These are phyloP conservation scores for Gryllus bimaculatus DNA, from an alignment of 1,140 invertebrate genomes.

Conservation along the genomic window DNA sequence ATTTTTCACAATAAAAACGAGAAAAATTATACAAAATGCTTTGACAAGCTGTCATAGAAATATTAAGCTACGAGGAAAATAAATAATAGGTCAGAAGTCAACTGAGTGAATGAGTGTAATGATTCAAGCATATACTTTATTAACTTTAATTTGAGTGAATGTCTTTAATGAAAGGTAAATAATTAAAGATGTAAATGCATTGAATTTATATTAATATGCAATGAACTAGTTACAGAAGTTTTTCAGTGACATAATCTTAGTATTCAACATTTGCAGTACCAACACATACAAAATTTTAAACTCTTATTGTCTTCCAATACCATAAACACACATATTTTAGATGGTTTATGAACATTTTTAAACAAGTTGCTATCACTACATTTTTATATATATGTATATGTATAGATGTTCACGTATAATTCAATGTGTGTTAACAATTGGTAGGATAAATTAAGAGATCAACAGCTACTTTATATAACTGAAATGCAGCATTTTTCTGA, in stretches of 20 bases:
- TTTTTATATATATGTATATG: constrained; percentile 8
- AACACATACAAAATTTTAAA: constrained; percentile 11
- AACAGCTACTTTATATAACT: neutral
- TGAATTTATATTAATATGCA: neutral
- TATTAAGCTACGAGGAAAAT: no score
- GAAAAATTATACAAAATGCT: no score
- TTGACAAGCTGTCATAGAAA: no score
- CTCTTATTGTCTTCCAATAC: constrained; percentile 17
- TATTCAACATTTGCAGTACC: neutral
- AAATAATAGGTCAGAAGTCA: no score
- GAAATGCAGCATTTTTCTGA: neutral
- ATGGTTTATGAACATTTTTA: constrained; percentile 7
- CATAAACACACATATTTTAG: constrained; percentile 12
- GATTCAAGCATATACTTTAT: neutral
- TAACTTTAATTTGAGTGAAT: neutral
- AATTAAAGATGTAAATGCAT: neutral
- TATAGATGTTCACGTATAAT: constrained; percentile 8
- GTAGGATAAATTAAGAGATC: constrained; percentile 3
- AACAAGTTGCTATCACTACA: neutral
- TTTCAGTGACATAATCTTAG: neutral
- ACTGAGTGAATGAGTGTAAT: no score
- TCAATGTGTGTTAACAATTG: neutral
- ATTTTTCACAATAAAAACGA: no score
- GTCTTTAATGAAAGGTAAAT: neutral
- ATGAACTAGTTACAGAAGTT: neutral